These are phyloP conservation scores for Steatornis caripensis DNA, from an alignment of 2,113 vertebrate species.

Conservation along the genomic window DNA sequence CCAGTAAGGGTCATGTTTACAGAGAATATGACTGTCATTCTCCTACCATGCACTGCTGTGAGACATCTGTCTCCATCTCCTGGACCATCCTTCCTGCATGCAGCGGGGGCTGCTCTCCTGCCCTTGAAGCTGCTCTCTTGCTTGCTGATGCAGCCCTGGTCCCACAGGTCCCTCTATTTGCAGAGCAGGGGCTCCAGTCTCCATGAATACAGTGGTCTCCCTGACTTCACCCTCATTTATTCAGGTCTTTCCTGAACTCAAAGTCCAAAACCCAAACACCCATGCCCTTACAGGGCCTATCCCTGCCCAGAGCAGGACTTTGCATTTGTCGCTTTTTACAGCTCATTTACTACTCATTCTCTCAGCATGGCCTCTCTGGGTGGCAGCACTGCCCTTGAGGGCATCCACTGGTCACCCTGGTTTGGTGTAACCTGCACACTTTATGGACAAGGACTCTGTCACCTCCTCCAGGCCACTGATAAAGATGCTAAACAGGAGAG, in stretches of 20 bases:
- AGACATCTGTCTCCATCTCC: background rate
- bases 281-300: background rate
- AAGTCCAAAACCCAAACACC: background rate
- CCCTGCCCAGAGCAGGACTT: background rate
- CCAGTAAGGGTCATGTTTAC: background rate
- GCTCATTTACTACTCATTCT: too few species aligned
- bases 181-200: background rate
- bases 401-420: background rate
- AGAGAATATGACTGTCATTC: background rate
- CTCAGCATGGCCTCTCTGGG: rapidly evolving
- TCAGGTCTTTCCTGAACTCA: background rate
- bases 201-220: rapidly evolving
- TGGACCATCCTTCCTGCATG: rapidly evolving
- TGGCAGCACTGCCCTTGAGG: background rate
- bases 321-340: rapidly evolving
- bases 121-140: background rate
- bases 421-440: background rate
- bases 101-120: background rate
- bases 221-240: background rate
- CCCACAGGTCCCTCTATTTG: background rate
- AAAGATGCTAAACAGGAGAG: background rate
- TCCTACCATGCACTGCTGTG: background rate
- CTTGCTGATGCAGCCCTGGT: background rate
- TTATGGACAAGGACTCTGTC: background rate
- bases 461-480: background rate